Conservation (phyloP, 2,888 invertebrate genomes). For the Nymphalis polychloros region DNA sequence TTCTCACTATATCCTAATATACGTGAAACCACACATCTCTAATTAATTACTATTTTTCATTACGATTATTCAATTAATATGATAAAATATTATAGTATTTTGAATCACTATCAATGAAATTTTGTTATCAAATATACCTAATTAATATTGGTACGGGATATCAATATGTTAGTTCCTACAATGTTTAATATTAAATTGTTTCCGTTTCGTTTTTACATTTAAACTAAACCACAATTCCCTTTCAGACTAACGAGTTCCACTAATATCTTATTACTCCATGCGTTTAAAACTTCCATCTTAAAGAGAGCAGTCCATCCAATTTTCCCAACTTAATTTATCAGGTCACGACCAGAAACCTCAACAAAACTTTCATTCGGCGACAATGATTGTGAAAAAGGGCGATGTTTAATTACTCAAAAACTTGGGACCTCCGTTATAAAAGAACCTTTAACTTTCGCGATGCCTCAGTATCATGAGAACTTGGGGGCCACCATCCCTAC, state of each 20-base stretch:
- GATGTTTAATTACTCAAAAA: constrained; percentile 57
- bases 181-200: too few species aligned
- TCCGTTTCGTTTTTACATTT: not conserved
- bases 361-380: constrained; percentile 36
- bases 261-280: not conserved
- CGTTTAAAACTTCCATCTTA: not conserved
- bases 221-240: not conserved
- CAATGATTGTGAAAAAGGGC: constrained; percentile 45
- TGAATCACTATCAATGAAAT: too few species aligned
- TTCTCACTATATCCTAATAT: too few species aligned
- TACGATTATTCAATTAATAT: too few species aligned
- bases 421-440: constrained; percentile 56
- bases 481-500: constrained; percentile 35
- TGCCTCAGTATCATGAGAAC: constrained; percentile 29
- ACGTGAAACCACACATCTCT: too few species aligned
- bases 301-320: constrained; percentile 19
- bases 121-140: too few species aligned
- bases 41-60: too few species aligned
- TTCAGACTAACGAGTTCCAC: not conserved
- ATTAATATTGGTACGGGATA: too few species aligned
- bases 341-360: constrained; percentile 24
- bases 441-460: constrained; percentile 38
- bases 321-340: constrained; percentile 26
- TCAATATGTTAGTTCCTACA: too few species aligned
- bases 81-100: too few species aligned